Conservation (phyloP, 2,113 vertebrate genomes). For the Crocuta crocuta region DNA sequence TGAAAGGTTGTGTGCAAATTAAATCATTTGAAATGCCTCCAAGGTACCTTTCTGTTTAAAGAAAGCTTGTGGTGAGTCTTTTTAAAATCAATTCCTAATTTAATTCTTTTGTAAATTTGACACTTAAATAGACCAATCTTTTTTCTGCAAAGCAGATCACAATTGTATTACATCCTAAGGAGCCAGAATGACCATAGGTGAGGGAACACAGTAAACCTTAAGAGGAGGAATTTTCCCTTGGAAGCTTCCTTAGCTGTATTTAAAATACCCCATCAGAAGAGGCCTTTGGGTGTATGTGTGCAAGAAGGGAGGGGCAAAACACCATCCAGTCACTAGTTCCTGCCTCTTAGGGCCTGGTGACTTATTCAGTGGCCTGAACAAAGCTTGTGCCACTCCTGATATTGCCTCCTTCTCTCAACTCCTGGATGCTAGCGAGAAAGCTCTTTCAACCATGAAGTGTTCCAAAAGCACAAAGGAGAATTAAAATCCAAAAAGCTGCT, state of each 20-base stretch:
- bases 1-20: conserved; percentile 28
- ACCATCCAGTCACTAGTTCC: background rate
- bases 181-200: background rate
- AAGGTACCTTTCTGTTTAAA: conserved; percentile 49
- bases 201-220: background rate
- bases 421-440: background rate
- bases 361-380: background rate
- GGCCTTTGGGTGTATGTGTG: background rate
- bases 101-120: conserved; percentile 68
- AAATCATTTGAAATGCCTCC: conserved; percentile 57
- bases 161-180: conserved; percentile 12
- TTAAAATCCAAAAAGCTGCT: background rate
- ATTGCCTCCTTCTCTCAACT: background rate
- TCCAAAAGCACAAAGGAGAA: background rate
- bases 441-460: background rate
- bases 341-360: background rate
- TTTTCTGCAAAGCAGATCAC: background rate
- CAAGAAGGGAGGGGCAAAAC: background rate
- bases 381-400: background rate
- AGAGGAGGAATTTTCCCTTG: background rate
- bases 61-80: conserved; percentile 22
- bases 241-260: background rate
- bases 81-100: conserved; percentile 62
- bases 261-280: background rate
- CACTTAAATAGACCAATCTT: conserved; percentile 44